These are phyloP conservation scores for Agonopterix alstromeriana DNA, from an alignment of 2,888 invertebrate genomes.

Conservation along the genomic window DNA sequence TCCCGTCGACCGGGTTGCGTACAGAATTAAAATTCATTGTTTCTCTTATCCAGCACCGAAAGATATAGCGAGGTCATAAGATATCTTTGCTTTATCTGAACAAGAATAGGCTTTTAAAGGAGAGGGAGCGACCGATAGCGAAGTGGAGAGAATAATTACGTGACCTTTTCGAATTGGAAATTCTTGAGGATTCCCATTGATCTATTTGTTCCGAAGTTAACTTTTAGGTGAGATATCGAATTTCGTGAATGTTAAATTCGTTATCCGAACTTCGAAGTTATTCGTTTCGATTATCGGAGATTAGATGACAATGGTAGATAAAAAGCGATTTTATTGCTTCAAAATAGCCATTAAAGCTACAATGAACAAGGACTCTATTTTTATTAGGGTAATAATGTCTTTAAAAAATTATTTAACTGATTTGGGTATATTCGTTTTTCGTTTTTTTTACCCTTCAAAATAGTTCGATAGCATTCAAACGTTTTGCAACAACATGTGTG, in stretches of 20 bases:
- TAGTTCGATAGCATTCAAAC: no score
- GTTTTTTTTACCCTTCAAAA: no score
- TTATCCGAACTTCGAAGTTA: slow-evolving; percentile 6
- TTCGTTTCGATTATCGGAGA: slow-evolving; percentile 31
- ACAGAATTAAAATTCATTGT: slow-evolving; percentile 74
- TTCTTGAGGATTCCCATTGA: slow-evolving; percentile 32
- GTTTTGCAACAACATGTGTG: slow-evolving; percentile 21
- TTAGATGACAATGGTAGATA: slow-evolving; percentile 42
- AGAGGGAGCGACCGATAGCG: slow-evolving; percentile 42
- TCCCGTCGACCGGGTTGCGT: slow-evolving; percentile 31
- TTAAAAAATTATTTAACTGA: no score
- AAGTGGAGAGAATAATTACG: slow-evolving; percentile 40
- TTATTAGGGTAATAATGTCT: no score
- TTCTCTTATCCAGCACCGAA: slow-evolving; percentile 61
- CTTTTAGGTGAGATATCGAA: slow-evolving; percentile 36
- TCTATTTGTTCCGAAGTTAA: slow-evolving; percentile 37
- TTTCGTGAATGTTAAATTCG: slow-evolving; percentile 37
- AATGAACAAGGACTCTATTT: slow-evolving; percentile 19
- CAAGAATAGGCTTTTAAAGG: slow-evolving; percentile 74
- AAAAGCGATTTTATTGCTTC: slow-evolving; percentile 40
- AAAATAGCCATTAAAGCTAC: slow-evolving; percentile 32
- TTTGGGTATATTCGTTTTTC: no score
- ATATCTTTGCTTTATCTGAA: slow-evolving; percentile 68
- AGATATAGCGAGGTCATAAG: slow-evolving; percentile 63
- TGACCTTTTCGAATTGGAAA: slow-evolving; percentile 52